phyloP scores from a whole-genome alignment of 2,113 vertebrate genomes.

The Odobenus rosmarus region DNA sequence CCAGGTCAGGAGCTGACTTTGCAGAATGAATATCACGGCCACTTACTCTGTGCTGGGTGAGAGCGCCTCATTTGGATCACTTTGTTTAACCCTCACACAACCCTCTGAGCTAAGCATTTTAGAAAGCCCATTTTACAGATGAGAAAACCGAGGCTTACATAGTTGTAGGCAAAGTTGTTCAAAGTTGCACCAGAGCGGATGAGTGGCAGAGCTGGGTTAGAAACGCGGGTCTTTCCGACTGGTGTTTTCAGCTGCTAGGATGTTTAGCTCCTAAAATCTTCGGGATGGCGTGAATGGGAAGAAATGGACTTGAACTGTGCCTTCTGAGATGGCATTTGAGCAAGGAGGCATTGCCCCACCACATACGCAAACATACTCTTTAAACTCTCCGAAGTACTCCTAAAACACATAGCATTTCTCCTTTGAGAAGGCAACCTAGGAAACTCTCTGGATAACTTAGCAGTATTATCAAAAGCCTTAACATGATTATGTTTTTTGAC shows the following conservation, averaged over 20 bases:
- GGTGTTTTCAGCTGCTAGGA: background rate
- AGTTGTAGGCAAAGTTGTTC: background rate
- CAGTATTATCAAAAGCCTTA: conserved; percentile 10
- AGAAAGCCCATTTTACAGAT: background rate
- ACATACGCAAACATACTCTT: background rate
- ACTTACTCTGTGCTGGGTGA: background rate
- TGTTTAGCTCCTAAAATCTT: conserved; percentile 21
- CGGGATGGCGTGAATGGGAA: background rate
- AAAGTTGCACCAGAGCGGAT: background rate
- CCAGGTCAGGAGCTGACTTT: background rate
- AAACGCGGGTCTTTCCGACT: background rate
- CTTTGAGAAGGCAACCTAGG: background rate
- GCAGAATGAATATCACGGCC: background rate
- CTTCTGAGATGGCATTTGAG: background rate
- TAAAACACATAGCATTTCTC: background rate
- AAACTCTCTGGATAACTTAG: conserved; percentile 6
- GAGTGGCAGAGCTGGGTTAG: background rate
- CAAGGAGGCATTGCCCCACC: background rate
- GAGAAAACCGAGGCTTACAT: background rate
- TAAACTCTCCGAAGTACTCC: background rate
- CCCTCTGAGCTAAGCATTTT: background rate
- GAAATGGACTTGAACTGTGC: background rate
- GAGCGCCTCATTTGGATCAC: background rate
- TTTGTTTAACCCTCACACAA: background rate
- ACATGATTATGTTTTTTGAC: background rate